Evolutionary conservation across 2,888 invertebrate genomes (phyloP).

Genomic region (Diplazon laetatorius): DNA sequence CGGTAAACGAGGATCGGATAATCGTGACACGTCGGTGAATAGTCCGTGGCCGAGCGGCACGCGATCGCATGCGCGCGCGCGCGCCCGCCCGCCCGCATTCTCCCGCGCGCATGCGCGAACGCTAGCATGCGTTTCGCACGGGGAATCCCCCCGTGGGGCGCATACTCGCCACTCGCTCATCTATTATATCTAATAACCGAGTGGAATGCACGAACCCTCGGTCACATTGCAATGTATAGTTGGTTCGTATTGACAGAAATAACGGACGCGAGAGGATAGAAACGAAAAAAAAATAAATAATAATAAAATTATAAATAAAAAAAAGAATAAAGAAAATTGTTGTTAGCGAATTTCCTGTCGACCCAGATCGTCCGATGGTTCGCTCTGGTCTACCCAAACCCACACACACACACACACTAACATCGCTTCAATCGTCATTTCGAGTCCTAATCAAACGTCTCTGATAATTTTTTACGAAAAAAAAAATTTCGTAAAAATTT

Average conservation of each 20-base stretch:
- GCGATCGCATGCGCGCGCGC: constrained; percentile 15
- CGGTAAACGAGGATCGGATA: constrained; percentile 13
- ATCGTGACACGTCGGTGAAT: constrained; percentile 2
- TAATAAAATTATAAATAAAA: no score
- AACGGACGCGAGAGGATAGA: constrained; percentile 8
- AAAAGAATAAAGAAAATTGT: constrained; percentile 24
- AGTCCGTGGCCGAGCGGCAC: constrained; percentile 9
- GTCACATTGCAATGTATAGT: background rate
- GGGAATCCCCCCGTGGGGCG: constrained; percentile 22
- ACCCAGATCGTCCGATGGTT: constrained; percentile 8
- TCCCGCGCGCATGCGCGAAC: constrained; percentile 15
- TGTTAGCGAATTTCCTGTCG: constrained; percentile 31
- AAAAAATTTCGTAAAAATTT: no score
- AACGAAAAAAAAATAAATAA: no score
- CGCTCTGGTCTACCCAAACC: background rate
- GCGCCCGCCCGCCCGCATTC: background rate
- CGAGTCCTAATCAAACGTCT: no score
- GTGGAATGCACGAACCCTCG: background rate
- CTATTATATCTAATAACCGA: constrained; percentile 32
- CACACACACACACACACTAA: no score
- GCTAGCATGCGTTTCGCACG: background rate
- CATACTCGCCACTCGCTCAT: constrained; percentile 1
- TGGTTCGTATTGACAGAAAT: constrained; percentile 5
- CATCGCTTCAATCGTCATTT: no score
- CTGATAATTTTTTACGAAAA: no score